phyloP scores from a whole-genome alignment of 92 coral and sea anemone genomes.

The Umimayanthus chanpuru region DNA sequence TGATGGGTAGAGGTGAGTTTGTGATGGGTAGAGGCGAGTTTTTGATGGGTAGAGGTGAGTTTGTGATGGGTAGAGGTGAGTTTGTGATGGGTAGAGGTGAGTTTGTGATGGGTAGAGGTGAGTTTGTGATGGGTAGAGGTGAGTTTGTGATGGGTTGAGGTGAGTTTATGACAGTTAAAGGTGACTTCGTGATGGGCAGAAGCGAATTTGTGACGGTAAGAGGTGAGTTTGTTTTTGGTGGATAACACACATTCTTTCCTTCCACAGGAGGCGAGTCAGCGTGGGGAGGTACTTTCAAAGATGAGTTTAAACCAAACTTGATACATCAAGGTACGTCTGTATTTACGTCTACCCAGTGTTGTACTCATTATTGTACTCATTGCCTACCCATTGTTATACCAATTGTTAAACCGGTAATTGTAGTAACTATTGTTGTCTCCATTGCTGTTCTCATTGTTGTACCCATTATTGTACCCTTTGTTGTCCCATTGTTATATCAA shows the following conservation, averaged over 20 bases:
- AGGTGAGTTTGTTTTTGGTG: neutral
- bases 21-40: neutral
- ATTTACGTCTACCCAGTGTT: neutral
- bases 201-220: neutral
- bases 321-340: conserved; percentile 80
- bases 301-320: conserved; percentile 94
- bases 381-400: too few species aligned
- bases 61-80: neutral
- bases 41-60: conserved; percentile 21
- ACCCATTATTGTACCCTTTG: neutral
- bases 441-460: too few species aligned
- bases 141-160: neutral
- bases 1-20: neutral
- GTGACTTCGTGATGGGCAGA: neutral
- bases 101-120: neutral
- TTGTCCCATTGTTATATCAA: neutral
- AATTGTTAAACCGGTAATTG: neutral
- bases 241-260: neutral
- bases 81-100: neutral
- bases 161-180: neutral
- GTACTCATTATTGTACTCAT: neutral
- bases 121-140: neutral
- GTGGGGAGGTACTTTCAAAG: conserved; percentile 94
- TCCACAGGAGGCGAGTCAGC: conserved; percentile 93
- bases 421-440: too few species aligned